Evolutionary conservation across 1,140 invertebrate genomes (phyloP), one percentile per base, ranked within the genome.

Genomic region (Philotrypesis tridentata): DNA sequence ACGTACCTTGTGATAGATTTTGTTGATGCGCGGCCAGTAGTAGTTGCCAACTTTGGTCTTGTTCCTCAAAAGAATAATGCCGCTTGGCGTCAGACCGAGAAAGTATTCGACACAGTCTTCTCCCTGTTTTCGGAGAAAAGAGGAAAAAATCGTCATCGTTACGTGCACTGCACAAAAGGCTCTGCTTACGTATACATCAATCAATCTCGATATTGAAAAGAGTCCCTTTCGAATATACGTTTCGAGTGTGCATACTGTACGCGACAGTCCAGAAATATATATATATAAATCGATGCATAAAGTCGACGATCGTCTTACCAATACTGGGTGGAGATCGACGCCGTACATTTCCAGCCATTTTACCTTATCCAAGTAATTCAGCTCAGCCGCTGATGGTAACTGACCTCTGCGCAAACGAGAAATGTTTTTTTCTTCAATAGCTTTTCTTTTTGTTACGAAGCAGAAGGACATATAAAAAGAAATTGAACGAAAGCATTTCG

Each of bases 31-130:
- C 68, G 98, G 97, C 99, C 99, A 99, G 92, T 98, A 99, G 93
- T 99, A 99, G 91, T 99, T 97, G 84, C 98, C 99, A 85, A 99
- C 99, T 93, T 99, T 99, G 90, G 95, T 97, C 92, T 97, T 96
- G 89, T 98, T 98, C 85, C 99, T 95, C 87, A 99, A 95, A 65
- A 99, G 96, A 86, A 99, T 96, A 88, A 99, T 97, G 77, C 99
- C 99, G 89, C 97, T 98, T 76, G 99, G 99, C 71, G 98, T 99
- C 84, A 99, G 92, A 40, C 99, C 99, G 86, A 99, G 93, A 92
- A 96, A 98, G 92, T 99, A 99, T 88, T 98, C 97, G 74, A 98
- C 97, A 84, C 97, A 97, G 92, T 99, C 98, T 93, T 99, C 97
- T 73, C 98, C 98, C 97, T 98, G 92, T 82, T 91, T 70, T 11